These are phyloP conservation scores for Mus minutoides DNA, from an alignment of 2,797 vertebrate genomes.

Conservation along the genomic window DNA sequence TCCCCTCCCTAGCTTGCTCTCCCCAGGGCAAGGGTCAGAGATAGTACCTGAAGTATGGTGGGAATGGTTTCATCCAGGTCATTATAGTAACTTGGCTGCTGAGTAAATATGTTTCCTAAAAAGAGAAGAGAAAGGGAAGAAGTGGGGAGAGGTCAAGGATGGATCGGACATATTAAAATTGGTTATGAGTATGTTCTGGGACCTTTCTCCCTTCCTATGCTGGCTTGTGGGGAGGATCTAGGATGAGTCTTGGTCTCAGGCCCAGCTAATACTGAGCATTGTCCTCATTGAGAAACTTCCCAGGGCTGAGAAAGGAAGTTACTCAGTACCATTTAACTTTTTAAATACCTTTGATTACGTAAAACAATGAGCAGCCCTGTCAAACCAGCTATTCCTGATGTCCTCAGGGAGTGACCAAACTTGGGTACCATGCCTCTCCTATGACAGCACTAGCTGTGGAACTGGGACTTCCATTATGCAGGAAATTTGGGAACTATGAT, in stretches of 20 bases:
- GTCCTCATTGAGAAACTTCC: constrained; percentile 60
- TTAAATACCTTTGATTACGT: neutral
- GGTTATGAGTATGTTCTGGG: constrained; percentile 7
- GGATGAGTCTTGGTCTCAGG: constrained; percentile 20
- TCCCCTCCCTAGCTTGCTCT: neutral
- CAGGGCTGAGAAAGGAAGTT: neutral
- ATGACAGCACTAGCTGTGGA: constrained; percentile 46
- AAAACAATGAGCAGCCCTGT: constrained; percentile 14
- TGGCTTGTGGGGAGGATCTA: neutral
- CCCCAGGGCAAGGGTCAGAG: neutral
- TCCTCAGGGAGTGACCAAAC: constrained; percentile 13
- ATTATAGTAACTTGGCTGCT: constrained; percentile 94
- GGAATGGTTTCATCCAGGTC: constrained; percentile 94
- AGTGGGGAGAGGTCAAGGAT: neutral
- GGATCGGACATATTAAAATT: neutral
- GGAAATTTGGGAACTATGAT: constrained; percentile 63
- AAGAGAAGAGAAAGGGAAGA: constrained; percentile 63
- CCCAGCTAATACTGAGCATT: constrained; percentile 22
- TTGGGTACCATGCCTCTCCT: neutral
- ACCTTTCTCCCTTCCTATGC: constrained; percentile 26
- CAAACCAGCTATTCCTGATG: constrained; percentile 35
- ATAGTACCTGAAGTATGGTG: constrained; percentile 93
- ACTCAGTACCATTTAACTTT: constrained; percentile 57
- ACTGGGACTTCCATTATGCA: constrained; percentile 27
- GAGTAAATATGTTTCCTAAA: constrained; percentile 95